A percentile compares a stretch with the other conserved stretches of the same genome.
phyloP scores from a whole-genome alignment of 2,797 vertebrate species.

The Ibycter americanus region DNA sequence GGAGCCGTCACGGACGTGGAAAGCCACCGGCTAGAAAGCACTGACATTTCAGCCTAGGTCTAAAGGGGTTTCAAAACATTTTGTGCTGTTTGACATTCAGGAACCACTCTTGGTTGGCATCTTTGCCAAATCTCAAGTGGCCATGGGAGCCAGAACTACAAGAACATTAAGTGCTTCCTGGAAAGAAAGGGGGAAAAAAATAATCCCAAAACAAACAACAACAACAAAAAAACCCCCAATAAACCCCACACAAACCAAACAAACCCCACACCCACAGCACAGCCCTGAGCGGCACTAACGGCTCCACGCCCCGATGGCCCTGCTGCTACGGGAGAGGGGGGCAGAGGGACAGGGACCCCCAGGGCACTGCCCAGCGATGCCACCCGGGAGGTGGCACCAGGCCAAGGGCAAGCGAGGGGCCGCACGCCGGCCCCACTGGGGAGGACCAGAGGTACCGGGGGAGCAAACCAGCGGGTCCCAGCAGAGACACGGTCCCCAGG shows the following conservation, averaged over 20 bases:
- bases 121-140: conserved; percentile 32
- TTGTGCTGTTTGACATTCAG: not conserved
- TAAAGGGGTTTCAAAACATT: not conserved
- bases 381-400: not conserved
- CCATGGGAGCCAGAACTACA: conserved; percentile 26
- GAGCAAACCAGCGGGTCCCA: rapidly evolving
- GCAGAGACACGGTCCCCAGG: not conserved
- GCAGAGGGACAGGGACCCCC: not conserved
- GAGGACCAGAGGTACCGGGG: not conserved
- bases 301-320: rapidly evolving
- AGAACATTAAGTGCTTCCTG: conserved; percentile 35
- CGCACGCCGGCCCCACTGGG: rapidly evolving
- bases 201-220: not conserved
- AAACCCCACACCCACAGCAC: not conserved
- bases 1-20: not conserved
- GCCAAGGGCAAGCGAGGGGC: rapidly evolving
- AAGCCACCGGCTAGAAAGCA: not conserved
- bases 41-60: rapidly evolving
- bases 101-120: not conserved
- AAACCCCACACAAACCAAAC: not conserved
- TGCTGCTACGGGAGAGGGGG: not conserved
- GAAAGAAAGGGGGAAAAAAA: not conserved
- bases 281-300: not conserved
- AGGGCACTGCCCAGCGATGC: not conserved
- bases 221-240: no score